Percentiles rank a stretch among this genome's conserved stretches.
phyloP scores from a whole-genome alignment of 2,797 vertebrate genomes.

The Sebastes nivosus region DNA sequence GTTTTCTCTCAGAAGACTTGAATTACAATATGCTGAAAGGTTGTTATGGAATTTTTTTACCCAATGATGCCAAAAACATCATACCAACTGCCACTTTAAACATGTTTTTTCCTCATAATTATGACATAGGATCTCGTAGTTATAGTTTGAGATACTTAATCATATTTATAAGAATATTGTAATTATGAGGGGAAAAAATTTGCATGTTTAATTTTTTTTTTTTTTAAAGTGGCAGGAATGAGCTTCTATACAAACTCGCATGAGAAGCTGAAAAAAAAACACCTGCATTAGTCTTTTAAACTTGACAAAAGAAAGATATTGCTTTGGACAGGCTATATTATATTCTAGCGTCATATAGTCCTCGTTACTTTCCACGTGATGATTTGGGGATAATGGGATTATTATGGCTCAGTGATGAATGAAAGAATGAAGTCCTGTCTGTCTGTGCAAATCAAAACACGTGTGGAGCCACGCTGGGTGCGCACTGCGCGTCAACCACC shows the following conservation, averaged over 20 bases:
- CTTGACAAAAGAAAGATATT: background rate
- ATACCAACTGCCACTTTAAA: no score
- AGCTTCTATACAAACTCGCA: background rate
- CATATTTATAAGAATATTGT: background rate
- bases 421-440: background rate
- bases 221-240: background rate
- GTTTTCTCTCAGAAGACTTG: no score
- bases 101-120: background rate
- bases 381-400: background rate
- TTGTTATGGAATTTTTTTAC: no score
- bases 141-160: background rate
- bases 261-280: background rate
- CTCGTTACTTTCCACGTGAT: constrained; percentile 13
- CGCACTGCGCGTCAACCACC: constrained; percentile 11
- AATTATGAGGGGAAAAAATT: background rate
- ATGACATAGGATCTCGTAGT: background rate
- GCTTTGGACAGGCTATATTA: background rate
- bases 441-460: constrained; percentile 38
- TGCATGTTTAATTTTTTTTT: background rate
- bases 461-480: constrained; percentile 50
- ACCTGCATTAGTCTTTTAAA: background rate
- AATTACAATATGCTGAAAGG: no score
- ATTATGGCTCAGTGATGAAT: background rate
- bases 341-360: background rate
- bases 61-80: no score